Evolutionary conservation across 2,113 vertebrate species (phyloP).

Genomic region (Diphyllodes magnificus): DNA sequence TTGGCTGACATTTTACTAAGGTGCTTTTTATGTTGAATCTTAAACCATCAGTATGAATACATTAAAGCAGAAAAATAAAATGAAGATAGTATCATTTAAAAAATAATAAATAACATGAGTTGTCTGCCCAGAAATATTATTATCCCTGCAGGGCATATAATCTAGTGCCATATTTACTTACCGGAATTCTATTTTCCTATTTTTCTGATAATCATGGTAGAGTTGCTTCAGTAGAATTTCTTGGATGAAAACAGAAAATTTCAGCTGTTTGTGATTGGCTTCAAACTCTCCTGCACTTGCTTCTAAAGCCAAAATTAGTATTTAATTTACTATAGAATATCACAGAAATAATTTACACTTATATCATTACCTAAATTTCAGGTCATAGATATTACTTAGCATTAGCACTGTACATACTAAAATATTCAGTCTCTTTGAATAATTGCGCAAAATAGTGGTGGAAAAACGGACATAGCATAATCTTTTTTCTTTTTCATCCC

Average conservation of each 20-base stretch:
- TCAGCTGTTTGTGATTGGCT: neutral
- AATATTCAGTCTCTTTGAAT: neutral
- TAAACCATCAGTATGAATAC: neutral
- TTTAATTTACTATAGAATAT: neutral
- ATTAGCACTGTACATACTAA: neutral
- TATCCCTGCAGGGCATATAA: neutral
- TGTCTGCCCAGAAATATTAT: neutral
- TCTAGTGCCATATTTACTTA: neutral
- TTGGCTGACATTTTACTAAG: conserved; percentile 8
- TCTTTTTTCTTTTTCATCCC: neutral
- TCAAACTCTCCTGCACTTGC: neutral
- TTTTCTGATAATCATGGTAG: neutral
- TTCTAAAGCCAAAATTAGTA: neutral
- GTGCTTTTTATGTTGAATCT: neutral
- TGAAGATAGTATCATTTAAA: neutral
- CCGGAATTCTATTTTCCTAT: neutral
- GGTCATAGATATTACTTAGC: neutral
- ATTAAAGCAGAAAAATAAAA: neutral
- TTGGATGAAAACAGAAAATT: neutral
- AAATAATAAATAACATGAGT: neutral
- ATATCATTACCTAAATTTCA: neutral
- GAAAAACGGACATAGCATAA: neutral
- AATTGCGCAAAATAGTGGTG: neutral
- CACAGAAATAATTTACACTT: neutral
- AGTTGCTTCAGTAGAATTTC: neutral